These are phyloP conservation scores for Macropus fuliginosus DNA, from an alignment of 2,797 vertebrate genomes.

Conservation along the genomic window DNA sequence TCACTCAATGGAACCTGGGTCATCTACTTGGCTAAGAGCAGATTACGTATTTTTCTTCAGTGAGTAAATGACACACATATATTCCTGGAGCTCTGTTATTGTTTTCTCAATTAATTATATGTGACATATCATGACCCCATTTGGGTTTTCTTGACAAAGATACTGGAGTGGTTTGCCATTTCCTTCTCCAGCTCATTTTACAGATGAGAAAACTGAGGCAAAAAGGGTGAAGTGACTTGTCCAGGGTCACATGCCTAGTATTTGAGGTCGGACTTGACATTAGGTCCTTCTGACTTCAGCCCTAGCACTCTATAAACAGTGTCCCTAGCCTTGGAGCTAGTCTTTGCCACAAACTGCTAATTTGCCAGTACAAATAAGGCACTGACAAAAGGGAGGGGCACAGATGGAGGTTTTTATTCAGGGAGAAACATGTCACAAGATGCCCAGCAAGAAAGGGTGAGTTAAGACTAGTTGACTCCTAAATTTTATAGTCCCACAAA, in stretches of 20 bases:
- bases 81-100: background rate
- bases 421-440: rapidly evolving
- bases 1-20: background rate
- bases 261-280: too few species aligned
- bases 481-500: conserved; percentile 20
- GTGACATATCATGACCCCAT: background rate
- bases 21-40: background rate
- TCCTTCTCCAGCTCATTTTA: too few species aligned
- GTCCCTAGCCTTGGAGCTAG: background rate
- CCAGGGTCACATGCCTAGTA: too few species aligned
- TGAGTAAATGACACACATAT: background rate
- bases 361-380: background rate
- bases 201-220: too few species aligned
- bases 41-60: background rate
- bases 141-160: background rate
- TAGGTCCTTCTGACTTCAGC: background rate
- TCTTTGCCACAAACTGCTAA: conserved; percentile 30
- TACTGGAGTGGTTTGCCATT: background rate
- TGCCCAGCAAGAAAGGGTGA: background rate
- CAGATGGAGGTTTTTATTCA: background rate
- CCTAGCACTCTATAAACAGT: too few species aligned
- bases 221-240: too few species aligned
- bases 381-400: conserved; percentile 8
- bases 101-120: background rate
- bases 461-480: background rate